phyloP scores from a whole-genome alignment of 35 echinoderm and acorn worm genomes.

The Acanthaster planci region DNA sequence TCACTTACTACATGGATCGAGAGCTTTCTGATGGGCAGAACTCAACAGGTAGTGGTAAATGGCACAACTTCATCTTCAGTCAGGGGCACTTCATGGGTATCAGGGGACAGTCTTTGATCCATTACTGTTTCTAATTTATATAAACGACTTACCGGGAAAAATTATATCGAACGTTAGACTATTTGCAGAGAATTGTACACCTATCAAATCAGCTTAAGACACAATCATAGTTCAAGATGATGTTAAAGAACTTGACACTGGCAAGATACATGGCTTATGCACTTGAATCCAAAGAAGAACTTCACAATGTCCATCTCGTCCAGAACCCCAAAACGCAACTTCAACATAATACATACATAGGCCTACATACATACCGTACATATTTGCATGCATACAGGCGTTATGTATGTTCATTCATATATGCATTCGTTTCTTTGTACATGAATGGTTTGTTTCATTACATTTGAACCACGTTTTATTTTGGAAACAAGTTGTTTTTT shows the following conservation, averaged over 20 bases:
- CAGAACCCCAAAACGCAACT: background rate
- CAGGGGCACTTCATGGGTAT: slow-evolving; percentile 40
- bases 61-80: slow-evolving; percentile 28
- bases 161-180: slow-evolving; percentile 32
- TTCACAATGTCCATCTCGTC: slow-evolving; percentile 19
- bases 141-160: slow-evolving; percentile 47
- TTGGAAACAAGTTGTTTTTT: too few species aligned
- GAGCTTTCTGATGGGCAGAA: too few species aligned
- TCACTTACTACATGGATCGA: slow-evolving; percentile 16
- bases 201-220: slow-evolving; percentile 27
- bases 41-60: slow-evolving; percentile 40
- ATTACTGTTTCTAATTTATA: slow-evolving; percentile 39
- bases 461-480: too few species aligned
- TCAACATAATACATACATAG: slow-evolving; percentile 12
- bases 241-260: slow-evolving; percentile 33
- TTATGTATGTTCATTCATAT: too few species aligned
- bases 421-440: too few species aligned
- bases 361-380: too few species aligned
- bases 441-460: too few species aligned
- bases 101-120: slow-evolving; percentile 51
- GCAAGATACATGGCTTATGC: slow-evolving; percentile 37
- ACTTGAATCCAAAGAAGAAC: too few species aligned
- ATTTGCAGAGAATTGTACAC: slow-evolving; percentile 61
- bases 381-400: too few species aligned
- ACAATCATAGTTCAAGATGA: slow-evolving; percentile 39